Evolutionary conservation across 2,113 vertebrate species (phyloP).

Genomic region (Prunella himalayana): DNA sequence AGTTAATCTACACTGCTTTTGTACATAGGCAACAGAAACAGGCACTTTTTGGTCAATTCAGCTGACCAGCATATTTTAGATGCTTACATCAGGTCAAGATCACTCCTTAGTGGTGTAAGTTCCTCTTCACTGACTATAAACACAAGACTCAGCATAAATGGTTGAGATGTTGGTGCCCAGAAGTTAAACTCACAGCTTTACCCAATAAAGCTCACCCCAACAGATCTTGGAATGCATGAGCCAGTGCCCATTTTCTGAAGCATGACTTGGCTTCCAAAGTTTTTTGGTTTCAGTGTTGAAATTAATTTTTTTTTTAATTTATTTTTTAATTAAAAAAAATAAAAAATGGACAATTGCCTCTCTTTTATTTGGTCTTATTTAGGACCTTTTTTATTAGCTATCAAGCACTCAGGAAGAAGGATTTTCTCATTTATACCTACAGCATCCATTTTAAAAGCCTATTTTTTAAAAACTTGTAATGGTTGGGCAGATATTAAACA

Average conservation of each 20-base stretch:
- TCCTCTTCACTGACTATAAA: background rate
- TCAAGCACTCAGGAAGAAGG: background rate
- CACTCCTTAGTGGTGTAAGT: background rate
- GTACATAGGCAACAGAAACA: background rate
- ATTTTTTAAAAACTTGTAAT: background rate
- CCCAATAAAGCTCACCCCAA: background rate
- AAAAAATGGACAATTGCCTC: background rate
- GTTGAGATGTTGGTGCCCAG: background rate
- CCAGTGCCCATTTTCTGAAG: background rate
- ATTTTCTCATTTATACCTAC: background rate
- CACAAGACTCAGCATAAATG: background rate
- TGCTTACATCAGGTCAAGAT: fast-evolving
- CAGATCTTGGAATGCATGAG: background rate
- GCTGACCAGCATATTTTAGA: background rate
- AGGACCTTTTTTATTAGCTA: background rate
- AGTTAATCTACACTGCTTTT: background rate
- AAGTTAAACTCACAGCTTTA: background rate
- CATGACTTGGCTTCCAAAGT: background rate
- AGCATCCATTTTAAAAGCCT: background rate
- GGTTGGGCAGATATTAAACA: background rate
- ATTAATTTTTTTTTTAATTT: background rate
- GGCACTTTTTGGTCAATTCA: background rate
- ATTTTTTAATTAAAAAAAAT: no score
- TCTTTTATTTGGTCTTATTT: background rate
- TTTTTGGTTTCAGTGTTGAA: background rate